Evolutionary conservation across 2,888 invertebrate genomes (phyloP).

Genomic region (Scaptomyza flava): DNA sequence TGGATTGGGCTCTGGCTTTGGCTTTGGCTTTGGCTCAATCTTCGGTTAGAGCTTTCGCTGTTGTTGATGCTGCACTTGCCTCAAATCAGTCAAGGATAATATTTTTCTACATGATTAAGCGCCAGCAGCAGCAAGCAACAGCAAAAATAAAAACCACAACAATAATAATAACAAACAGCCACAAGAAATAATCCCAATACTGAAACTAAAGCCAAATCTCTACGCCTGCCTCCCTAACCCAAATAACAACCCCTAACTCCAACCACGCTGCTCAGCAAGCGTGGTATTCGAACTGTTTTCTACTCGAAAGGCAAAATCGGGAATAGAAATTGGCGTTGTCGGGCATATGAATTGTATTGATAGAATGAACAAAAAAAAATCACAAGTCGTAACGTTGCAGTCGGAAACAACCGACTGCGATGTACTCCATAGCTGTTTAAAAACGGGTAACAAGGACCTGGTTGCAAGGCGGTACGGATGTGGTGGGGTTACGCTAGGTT

Average conservation of each 20-base stretch:
- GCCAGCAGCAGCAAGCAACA: constrained; percentile 13
- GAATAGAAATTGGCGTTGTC: constrained; percentile 20
- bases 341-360: constrained; percentile 12
- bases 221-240: not conserved
- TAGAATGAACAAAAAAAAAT: constrained; percentile 2
- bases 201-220: constrained; percentile 16
- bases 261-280: too few relatives aligned
- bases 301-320: constrained; percentile 4
- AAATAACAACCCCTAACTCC: not conserved
- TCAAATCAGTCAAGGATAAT: constrained; percentile 61
- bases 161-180: constrained; percentile 8
- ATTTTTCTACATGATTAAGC: constrained; percentile 71
- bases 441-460: too few relatives aligned
- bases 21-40: not conserved
- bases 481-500: too few relatives aligned
- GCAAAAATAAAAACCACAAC: not conserved
- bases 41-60: not conserved
- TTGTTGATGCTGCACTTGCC: constrained; percentile 30
- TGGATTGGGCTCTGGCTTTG: not conserved
- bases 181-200: constrained; percentile 21
- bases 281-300: not conserved
- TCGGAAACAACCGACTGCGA: too few relatives aligned
- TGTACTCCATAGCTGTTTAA: too few relatives aligned
- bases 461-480: too few relatives aligned
- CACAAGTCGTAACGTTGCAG: not conserved